phyloP scores from a whole-genome alignment of 2,888 invertebrate genomes.

The Helicoverpa assulta region DNA sequence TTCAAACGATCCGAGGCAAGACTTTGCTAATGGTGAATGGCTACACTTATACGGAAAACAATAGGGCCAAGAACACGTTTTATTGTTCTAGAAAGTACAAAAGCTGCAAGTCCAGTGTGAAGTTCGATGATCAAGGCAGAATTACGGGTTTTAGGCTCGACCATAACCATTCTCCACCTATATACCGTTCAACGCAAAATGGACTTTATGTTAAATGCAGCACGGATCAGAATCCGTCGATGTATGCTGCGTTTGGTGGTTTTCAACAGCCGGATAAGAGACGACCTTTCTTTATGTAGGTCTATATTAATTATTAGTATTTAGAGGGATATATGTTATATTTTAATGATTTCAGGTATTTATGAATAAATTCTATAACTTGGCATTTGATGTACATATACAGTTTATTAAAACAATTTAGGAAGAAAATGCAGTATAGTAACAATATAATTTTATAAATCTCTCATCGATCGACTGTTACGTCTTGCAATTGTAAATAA shows the following conservation, averaged over 20 bases:
- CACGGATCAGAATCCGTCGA: conserved; percentile 21
- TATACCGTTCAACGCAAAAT: conserved; percentile 51
- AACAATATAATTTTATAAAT: too few relatives aligned
- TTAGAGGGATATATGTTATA: not conserved
- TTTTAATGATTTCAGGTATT: too few relatives aligned
- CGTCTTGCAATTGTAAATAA: too few relatives aligned
- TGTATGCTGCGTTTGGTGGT: conserved; percentile 15
- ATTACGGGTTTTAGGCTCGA: conserved; percentile 36
- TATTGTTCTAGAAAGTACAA: conserved; percentile 65
- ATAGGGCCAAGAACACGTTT: conserved; percentile 64
- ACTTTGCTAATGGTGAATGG: conserved; percentile 64
- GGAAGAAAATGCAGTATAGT: too few relatives aligned
- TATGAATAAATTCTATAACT: too few relatives aligned
- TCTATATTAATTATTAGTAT: not conserved
- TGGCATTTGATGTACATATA: too few relatives aligned
- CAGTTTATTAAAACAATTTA: too few relatives aligned
- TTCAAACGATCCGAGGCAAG: conserved; percentile 63
- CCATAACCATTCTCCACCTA: conserved; percentile 70
- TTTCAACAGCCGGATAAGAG: not conserved
- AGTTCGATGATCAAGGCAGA: conserved; percentile 48
- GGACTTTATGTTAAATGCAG: conserved; percentile 58
- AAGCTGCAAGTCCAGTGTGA: conserved; percentile 61
- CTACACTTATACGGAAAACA: conserved; percentile 67
- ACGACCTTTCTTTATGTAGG: not conserved
- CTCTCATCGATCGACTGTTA: too few relatives aligned